These are phyloP conservation scores for Caenorhabditis sp. DNA, from an alignment of 2,888 invertebrate species.

Conservation along the genomic window DNA sequence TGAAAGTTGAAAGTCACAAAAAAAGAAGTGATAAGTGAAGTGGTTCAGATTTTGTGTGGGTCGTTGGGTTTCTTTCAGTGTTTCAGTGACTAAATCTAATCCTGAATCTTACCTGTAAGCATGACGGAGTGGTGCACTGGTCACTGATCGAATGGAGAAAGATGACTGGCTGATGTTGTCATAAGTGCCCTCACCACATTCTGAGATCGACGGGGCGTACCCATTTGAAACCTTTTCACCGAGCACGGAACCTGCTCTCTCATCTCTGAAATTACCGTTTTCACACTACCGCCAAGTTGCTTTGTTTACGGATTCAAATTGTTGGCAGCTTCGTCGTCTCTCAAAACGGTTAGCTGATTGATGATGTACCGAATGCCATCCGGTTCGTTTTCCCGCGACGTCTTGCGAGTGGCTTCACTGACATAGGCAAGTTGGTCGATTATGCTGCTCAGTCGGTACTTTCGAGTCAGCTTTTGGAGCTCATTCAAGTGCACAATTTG, in stretches of 20 bases:
- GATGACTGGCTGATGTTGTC: slow-evolving; percentile 79
- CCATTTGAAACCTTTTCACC: slow-evolving; percentile 66
- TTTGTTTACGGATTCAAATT: slow-evolving; percentile 62
- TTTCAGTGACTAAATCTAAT: too few species aligned
- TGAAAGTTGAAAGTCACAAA: slow-evolving; percentile 6
- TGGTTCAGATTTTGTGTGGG: not conserved
- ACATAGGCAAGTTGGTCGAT: slow-evolving; percentile 80
- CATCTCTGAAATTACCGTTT: slow-evolving; percentile 63
- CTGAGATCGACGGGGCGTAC: slow-evolving; percentile 69
- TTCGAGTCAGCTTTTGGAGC: slow-evolving; percentile 82
- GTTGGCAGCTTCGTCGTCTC: slow-evolving; percentile 77
- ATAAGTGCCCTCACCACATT: slow-evolving; percentile 71
- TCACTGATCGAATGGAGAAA: slow-evolving; percentile 76
- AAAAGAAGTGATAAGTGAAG: slow-evolving; percentile 32
- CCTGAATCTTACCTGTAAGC: slow-evolving; percentile 60
- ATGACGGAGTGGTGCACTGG: slow-evolving; percentile 66
- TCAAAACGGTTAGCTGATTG: slow-evolving; percentile 74
- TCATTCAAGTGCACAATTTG: slow-evolving; percentile 81
- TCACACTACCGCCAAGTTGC: too few species aligned
- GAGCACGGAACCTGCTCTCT: slow-evolving; percentile 71
- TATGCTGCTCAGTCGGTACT: slow-evolving; percentile 82
- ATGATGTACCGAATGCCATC: slow-evolving; percentile 76
- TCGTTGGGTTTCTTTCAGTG: not conserved
- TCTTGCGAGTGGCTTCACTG: slow-evolving; percentile 67
- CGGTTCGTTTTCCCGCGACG: slow-evolving; percentile 67